Base-by-base conservation (phyloP, 2,888 invertebrate species). In the Sesamia inferens region DNA sequence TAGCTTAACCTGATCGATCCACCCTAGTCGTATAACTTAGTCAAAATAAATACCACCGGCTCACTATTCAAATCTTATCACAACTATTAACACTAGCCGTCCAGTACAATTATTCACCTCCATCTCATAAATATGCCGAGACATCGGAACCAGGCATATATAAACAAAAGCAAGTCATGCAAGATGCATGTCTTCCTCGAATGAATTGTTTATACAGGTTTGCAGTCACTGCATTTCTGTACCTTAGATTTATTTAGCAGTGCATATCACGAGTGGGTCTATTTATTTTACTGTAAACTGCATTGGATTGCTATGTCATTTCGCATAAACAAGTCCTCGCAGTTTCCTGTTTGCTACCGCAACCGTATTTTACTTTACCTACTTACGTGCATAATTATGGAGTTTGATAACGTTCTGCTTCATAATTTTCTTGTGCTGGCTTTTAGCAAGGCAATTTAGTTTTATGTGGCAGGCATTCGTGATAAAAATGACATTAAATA, bases 181-280 rank as follows among this genome's bases (percentile, higher is more conserved):
- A 90, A 89, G 85, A 90, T 90, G 88, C 88, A 90, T 90, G 87
- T 72, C 83, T 86, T 81, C 77, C 76, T 42, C 74, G 57, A 78
- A 78, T 90, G 90, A 90, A 90, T 90, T 88, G 90, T 90, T 76
- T 88, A 89, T 87, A 84, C 83, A 71, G 77, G 80, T 85, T 81
- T 65, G 79, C 76, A 87, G 87, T 86, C 83, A 86, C 86, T 88
- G 88, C 88, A 87, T 84, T 78, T 80, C 87, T 85, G 79, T 74
- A 79, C 81, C 82, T 84, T 85, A 59, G 81, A 87, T 88, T 88
- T 88, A 88, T 89, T 86, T 85, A 85, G 74, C 83, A 75, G 74
- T 42, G 69, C 81, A 79, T 81, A 81, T 70, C 78, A 67, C 71
- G 39, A 58, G 24, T 65, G 47, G 68, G 63, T 81, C 84, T 71